Conservation (phyloP, 2,113 vertebrate species). For the Callopanchax toddi region DNA sequence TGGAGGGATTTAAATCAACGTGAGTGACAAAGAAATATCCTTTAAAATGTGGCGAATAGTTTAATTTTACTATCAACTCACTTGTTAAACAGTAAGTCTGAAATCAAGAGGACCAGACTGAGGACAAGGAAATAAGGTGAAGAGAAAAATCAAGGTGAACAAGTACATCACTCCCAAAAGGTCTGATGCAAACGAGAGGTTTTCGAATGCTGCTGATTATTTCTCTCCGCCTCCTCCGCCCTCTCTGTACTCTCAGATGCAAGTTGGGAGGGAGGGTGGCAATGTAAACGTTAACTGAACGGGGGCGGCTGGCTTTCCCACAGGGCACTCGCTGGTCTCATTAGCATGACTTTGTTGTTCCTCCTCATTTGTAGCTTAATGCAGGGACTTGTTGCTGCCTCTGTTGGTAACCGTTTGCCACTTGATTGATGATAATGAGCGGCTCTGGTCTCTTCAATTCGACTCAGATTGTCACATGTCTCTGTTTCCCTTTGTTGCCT, state of each 20-base stretch:
- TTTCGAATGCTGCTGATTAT: constrained; percentile 49
- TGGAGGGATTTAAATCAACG: too few relatives aligned
- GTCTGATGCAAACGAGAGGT: constrained; percentile 29
- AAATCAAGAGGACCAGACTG: constrained; percentile 3
- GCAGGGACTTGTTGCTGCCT: constrained; percentile 54
- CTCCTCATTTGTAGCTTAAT: constrained; percentile 66
- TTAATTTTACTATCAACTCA: too few relatives aligned
- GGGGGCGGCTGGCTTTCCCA: constrained; percentile 47
- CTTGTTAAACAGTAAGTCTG: neutral
- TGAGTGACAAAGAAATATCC: too few relatives aligned
- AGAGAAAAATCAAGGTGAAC: constrained; percentile 15
- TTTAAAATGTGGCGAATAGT: too few relatives aligned
- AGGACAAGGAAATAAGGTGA: constrained; percentile 3
- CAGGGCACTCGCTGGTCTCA: constrained; percentile 52
- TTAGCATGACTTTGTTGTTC: constrained; percentile 74
- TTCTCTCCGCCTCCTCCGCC: constrained; percentile 41
- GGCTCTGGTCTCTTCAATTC: constrained; percentile 24
- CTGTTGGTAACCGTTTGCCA: constrained; percentile 31
- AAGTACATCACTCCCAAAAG: constrained; percentile 19
- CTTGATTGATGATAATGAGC: constrained; percentile 50
- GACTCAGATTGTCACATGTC: constrained; percentile 1
- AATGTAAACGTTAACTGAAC: constrained; percentile 29
- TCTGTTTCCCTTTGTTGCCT: too few relatives aligned
- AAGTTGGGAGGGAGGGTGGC: constrained; percentile 22
- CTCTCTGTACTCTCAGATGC: constrained; percentile 29